Conservation (phyloP, 2,888 invertebrate species). For the Tipula helvola region DNA sequence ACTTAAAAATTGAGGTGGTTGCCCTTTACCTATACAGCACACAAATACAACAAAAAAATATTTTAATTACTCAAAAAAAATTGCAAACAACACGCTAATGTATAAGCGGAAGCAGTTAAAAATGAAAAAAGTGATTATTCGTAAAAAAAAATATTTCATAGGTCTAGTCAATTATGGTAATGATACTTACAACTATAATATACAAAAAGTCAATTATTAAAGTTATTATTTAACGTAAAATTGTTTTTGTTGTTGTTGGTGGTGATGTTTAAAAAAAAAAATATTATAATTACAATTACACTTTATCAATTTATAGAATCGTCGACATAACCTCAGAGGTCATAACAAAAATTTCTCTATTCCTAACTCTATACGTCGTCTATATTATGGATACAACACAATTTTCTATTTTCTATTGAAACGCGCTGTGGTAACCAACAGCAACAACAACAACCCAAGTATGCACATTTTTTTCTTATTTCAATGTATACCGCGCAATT, state of each 20-base stretch:
- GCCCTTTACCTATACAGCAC: background rate
- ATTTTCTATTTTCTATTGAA: background rate
- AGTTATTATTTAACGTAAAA: background rate
- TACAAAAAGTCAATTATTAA: background rate
- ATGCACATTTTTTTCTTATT: background rate
- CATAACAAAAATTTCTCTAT: background rate
- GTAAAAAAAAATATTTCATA: background rate
- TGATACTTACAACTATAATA: background rate
- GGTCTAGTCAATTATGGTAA: background rate
- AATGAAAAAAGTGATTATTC: background rate
- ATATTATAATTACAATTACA: background rate
- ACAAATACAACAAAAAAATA: background rate
- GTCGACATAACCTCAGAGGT: background rate
- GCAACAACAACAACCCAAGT: background rate
- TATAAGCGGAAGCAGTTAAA: background rate
- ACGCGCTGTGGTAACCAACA: background rate
- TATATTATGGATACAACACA: background rate
- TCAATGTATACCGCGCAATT: background rate
- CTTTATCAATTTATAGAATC: background rate
- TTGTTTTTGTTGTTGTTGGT: background rate
- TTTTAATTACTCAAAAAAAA: background rate
- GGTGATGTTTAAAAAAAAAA: background rate
- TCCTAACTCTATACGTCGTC: background rate
- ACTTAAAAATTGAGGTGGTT: background rate
- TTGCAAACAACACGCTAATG: background rate